Evolutionary conservation across 2,797 vertebrate genomes (phyloP).

Genomic region (Heterohyrax brucei): DNA sequence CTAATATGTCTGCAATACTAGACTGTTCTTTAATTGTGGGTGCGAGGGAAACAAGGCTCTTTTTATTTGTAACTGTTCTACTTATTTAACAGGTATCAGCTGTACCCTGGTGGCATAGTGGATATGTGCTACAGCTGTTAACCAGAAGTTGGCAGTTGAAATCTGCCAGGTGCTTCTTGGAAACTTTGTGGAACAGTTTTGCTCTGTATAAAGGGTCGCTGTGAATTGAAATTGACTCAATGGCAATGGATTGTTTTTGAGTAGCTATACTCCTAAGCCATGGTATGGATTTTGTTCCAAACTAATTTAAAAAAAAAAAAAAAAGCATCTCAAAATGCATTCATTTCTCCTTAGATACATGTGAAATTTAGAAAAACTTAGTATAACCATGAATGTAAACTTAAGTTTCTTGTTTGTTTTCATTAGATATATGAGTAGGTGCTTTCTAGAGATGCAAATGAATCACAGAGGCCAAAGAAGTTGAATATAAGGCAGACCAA

Average conservation of each 20-base stretch:
- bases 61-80: constrained; percentile 4
- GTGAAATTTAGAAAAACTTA: not conserved
- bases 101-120: not conserved
- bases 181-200: too few species aligned
- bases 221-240: too few species aligned
- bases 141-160: too few species aligned
- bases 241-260: too few species aligned
- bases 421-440: not conserved
- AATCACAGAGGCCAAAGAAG: not conserved
- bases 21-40: not conserved
- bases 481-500: constrained; percentile 35
- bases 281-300: not conserved
- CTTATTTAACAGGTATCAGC: constrained; percentile 7
- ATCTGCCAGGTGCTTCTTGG: too few species aligned
- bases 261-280: not conserved
- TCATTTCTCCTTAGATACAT: constrained; percentile 52
- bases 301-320: not conserved
- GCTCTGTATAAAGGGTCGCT: too few species aligned
- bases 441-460: not conserved
- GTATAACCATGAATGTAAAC: not conserved
- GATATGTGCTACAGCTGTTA: too few species aligned
- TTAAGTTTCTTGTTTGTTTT: constrained; percentile 47
- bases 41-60: not conserved
- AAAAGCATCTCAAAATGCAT: not conserved
- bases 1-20: not conserved